These are phyloP conservation scores for Scaptomyza cyrtandrae DNA, from an alignment of 2,888 invertebrate genomes.

Conservation along the genomic window DNA sequence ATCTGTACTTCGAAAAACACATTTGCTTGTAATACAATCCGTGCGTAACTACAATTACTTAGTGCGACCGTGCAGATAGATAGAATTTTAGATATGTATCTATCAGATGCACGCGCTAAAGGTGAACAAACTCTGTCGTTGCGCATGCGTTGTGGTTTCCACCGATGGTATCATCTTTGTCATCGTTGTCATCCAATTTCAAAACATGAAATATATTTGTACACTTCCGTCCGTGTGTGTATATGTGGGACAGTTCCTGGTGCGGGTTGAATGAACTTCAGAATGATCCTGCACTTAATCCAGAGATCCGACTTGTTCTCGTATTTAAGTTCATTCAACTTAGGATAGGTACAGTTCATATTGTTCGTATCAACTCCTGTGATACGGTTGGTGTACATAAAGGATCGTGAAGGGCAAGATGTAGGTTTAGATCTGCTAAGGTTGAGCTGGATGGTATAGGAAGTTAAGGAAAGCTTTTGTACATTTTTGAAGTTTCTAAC, in stretches of 20 bases:
- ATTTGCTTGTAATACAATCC: slow-evolving; percentile 73
- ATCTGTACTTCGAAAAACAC: slow-evolving; percentile 19
- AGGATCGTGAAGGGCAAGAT: neutral
- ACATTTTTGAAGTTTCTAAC: too few species aligned
- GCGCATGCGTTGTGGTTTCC: slow-evolving; percentile 55
- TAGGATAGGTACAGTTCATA: slow-evolving; percentile 24
- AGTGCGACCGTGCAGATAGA: slow-evolving; percentile 48
- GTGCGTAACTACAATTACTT: slow-evolving; percentile 75
- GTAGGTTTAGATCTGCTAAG: too few species aligned
- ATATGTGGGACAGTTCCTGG: slow-evolving; percentile 8
- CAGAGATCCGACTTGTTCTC: slow-evolving; percentile 52
- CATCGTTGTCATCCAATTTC: slow-evolving; percentile 65
- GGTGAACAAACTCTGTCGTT: slow-evolving; percentile 71
- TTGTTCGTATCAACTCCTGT: too few species aligned
- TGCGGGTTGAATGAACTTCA: slow-evolving; percentile 69
- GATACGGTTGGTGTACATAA: neutral
- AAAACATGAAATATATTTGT: slow-evolving; percentile 74
- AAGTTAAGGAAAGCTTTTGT: too few species aligned
- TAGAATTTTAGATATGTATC: slow-evolving; percentile 26
- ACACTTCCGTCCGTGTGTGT: slow-evolving; percentile 47
- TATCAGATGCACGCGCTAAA: slow-evolving; percentile 35
- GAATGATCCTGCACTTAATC: slow-evolving; percentile 46
- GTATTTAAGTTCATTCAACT: slow-evolving; percentile 43
- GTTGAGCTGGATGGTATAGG: too few species aligned
- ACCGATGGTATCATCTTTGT: slow-evolving; percentile 46